Evolutionary conservation across 2,113 vertebrate genomes (phyloP).

Genomic region (Pitta sordida): DNA sequence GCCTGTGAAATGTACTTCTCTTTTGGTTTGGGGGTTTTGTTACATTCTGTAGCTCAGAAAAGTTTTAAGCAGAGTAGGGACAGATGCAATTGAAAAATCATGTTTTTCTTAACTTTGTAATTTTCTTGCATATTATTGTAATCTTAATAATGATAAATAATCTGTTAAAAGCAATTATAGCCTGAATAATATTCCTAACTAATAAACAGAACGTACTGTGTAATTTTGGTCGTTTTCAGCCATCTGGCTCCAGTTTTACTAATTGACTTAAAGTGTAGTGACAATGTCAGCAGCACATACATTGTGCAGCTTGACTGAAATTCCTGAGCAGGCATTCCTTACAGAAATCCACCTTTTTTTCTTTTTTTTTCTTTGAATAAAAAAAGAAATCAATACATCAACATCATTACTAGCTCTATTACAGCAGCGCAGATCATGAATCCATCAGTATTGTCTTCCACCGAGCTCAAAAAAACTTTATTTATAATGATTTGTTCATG

Average conservation of each 20-base stretch:
- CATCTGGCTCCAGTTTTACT: slow-evolving; percentile 58
- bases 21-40: background rate
- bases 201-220: slow-evolving; percentile 63
- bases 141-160: slow-evolving; percentile 55
- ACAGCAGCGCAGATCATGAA: background rate
- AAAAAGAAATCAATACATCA: background rate
- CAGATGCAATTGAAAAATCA: background rate
- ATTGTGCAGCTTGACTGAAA: background rate
- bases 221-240: slow-evolving; percentile 48
- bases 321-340: background rate
- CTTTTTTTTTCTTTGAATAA: background rate
- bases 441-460: background rate
- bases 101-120: background rate
- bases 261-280: slow-evolving; percentile 50
- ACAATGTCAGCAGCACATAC: background rate
- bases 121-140: background rate
- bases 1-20: background rate
- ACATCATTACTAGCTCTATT: background rate
- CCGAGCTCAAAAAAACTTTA: background rate
- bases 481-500: slow-evolving; percentile 26
- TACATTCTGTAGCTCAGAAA: background rate
- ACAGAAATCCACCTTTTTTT: background rate
- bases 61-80: background rate
- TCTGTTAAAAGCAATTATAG: slow-evolving; percentile 55
- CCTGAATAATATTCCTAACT: slow-evolving; percentile 52